Conservation (phyloP, 1,140 invertebrate species). For the Mizuhopecten yessoensis region DNA sequence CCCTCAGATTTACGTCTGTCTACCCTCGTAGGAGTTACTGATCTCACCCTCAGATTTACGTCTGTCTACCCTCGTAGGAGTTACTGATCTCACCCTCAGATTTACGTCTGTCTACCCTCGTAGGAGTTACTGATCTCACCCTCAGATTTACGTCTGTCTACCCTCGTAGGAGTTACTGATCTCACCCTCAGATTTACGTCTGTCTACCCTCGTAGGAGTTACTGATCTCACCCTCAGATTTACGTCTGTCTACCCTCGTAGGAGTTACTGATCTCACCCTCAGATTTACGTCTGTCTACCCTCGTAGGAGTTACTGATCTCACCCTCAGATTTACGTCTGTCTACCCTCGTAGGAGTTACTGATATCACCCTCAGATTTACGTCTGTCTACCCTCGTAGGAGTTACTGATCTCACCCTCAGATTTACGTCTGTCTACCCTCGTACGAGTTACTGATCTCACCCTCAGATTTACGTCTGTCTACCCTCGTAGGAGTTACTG, state of each 20-base stretch:
- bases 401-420: neutral
- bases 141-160: neutral
- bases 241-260: no score
- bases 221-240: neutral
- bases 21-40: no score
- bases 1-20: neutral
- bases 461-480: neutral
- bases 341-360: no score
- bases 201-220: no score
- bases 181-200: constrained; percentile 5
- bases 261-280: neutral
- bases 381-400: no score
- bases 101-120: neutral
- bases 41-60: constrained; percentile 7
- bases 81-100: neutral
- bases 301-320: neutral
- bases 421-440: constrained; percentile 4
- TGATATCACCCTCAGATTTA: constrained; percentile 21
- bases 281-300: neutral
- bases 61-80: no score
- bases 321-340: constrained; percentile 7
- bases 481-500: no score
- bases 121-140: neutral
- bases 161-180: neutral
- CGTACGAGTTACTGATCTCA: neutral